Percentiles rank a stretch among this genome's conserved stretches.
Evolutionary conservation across 2,113 vertebrate species (phyloP).

Genomic region (Herpetotheres cachinnans): DNA sequence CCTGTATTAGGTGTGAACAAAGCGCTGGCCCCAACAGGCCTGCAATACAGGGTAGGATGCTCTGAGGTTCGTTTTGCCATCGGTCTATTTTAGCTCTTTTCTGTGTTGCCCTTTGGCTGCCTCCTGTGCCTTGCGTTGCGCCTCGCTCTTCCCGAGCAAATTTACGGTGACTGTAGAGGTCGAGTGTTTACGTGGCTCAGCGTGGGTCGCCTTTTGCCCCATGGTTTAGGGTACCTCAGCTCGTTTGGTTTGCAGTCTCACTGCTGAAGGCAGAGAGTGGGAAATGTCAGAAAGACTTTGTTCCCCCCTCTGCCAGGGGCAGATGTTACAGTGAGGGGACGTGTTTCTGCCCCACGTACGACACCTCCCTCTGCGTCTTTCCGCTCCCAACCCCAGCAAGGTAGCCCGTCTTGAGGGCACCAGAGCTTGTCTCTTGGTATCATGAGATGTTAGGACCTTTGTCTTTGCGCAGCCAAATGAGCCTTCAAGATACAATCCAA

Average conservation of each 20-base stretch:
- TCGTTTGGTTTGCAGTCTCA: background rate
- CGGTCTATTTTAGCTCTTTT: background rate
- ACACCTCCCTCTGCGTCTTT: background rate
- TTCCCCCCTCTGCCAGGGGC: background rate
- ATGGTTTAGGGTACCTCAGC: background rate
- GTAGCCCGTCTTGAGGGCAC: background rate
- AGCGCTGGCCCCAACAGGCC: background rate
- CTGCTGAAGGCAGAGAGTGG: background rate
- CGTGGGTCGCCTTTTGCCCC: background rate
- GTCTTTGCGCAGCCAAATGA: background rate
- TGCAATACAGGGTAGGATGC: background rate
- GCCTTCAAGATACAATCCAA: background rate
- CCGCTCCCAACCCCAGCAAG: background rate
- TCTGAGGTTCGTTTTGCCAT: background rate
- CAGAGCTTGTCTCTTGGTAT: background rate
- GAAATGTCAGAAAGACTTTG: background rate
- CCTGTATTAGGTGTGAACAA: conserved; percentile 50
- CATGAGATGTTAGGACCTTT: background rate
- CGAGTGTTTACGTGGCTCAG: background rate
- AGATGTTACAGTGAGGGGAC: fast-evolving
- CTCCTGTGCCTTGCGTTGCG: background rate
- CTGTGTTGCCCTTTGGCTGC: background rate
- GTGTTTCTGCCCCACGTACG: background rate
- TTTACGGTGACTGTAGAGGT: background rate
- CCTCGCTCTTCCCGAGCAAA: fast-evolving